These are phyloP conservation scores for Orussus abietinus DNA, from an alignment of 1,140 invertebrate species.

Conservation along the genomic window DNA sequence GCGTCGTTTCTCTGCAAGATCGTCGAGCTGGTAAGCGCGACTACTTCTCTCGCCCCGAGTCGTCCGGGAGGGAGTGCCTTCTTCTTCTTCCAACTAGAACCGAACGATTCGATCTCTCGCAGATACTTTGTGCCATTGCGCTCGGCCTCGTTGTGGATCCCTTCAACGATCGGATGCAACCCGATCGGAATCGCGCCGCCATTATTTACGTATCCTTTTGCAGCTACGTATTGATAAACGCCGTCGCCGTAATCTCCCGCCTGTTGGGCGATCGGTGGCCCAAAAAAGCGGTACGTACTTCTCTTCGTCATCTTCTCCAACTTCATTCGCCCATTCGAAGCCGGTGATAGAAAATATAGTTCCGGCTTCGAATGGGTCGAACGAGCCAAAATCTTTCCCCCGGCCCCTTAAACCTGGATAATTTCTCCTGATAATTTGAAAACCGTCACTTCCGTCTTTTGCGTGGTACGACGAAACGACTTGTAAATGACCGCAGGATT, in stretches of 20 bases:
- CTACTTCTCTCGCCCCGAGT: neutral
- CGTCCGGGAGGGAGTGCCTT: neutral
- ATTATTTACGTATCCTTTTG: slow-evolving; percentile 18
- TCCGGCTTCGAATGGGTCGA: no score
- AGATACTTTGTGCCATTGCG: slow-evolving; percentile 19
- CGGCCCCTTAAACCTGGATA: no score
- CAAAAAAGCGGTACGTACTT: slow-evolving; percentile 19
- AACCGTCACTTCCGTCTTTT: no score
- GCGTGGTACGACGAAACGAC: no score
- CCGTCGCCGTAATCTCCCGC: slow-evolving; percentile 17
- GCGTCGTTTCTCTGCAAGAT: slow-evolving; percentile 30
- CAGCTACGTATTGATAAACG: slow-evolving; percentile 22
- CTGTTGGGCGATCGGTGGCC: slow-evolving; percentile 17
- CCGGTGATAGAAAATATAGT: no score
- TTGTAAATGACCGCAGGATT: no score
- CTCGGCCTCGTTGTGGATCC: slow-evolving; percentile 22
- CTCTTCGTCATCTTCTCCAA: no score
- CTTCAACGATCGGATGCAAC: slow-evolving; percentile 16
- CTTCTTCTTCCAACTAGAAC: neutral
- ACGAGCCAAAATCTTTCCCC: no score
- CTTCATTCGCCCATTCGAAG: no score
- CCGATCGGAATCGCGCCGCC: slow-evolving; percentile 18
- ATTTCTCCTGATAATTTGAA: no score
- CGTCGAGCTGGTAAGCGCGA: slow-evolving; percentile 26
- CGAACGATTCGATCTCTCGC: slow-evolving; percentile 9